A percentile compares a stretch with the other conserved stretches of the same genome.
Evolutionary conservation across 2,113 vertebrate species (phyloP).

Genomic region (Xerus inauris): DNA sequence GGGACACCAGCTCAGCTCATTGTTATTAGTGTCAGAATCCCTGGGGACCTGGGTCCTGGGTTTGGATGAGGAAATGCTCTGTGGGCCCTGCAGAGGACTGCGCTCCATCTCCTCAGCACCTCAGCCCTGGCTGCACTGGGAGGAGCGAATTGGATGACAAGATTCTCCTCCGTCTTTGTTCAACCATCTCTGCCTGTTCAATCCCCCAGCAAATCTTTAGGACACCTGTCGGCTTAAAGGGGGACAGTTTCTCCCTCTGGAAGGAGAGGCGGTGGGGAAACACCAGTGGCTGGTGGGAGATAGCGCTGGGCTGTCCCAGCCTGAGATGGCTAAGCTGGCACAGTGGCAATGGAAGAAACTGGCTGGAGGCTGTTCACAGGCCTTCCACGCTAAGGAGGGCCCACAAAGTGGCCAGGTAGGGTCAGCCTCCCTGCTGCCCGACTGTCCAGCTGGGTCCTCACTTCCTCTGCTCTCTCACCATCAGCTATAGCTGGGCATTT

Average conservation of each 20-base stretch:
- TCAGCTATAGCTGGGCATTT: neutral
- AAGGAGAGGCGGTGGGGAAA: neutral
- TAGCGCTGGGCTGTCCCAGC: neutral
- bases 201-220: neutral
- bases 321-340: neutral
- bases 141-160: neutral
- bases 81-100: neutral
- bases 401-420: neutral
- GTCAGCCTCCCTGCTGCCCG: neutral
- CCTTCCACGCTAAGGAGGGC: neutral
- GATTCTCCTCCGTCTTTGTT: neutral
- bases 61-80: neutral
- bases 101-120: neutral
- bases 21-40: neutral
- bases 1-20: neutral
- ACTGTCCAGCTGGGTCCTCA: rapidly evolving
- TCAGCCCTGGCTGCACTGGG: too few species aligned
- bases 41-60: neutral
- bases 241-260: neutral
- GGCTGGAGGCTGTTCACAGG: rapidly evolving
- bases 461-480: too few species aligned
- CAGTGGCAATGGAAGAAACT: neutral
- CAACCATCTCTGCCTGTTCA: neutral
- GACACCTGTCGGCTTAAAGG: neutral
- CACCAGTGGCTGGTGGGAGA: neutral